Evolutionary conservation across 37 sponge, comb jelly and placozoan species (phyloP), one percentile per base, ranked within the genome.

Genomic region (Aplysina aerophoba): DNA sequence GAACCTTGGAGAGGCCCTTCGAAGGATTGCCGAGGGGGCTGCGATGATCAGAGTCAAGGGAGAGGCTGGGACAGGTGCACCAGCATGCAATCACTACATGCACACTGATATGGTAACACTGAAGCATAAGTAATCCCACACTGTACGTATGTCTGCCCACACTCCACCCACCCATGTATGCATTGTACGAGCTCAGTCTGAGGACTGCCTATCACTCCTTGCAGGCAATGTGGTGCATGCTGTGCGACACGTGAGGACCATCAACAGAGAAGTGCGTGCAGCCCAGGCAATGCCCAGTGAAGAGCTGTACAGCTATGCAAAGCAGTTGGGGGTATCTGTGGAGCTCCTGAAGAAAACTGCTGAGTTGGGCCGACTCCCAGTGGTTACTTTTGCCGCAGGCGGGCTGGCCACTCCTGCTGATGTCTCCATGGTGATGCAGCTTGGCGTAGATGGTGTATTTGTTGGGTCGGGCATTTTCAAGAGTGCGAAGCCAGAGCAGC

Each of bases 381-480:
- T 93, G 27, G 94, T 93, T 53, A 93, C 90, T 86, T 93, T 93
- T 90, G 94, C 94, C 25, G 94, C 94, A 39, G 94, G 94, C 39
- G 94, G 94, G 4, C 59, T 93, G 14, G 94, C 94, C 15, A 93
- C 94, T 2, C 94, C 94, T 40, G 94, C 94, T 27, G 94, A 93
- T 81, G 94, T 93, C 37, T 84, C 85, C 11, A 68, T 93, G 22
- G 67, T 93, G 34, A 93, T 93, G 94, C 94, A 93, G 80, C 81
- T 93, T 19, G 93, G 93, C 0, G 93, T 89, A 40, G 93, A 93
- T 53, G 93, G 93, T 5, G 93, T 93, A 61, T 93, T 93, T 84
- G 93, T 93, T 19, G 93, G 93, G 5, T 93, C 93, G 0, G 93
- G 93, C 4, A 93, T 93, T 79, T 93, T 93, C 85, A 93, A 93